Conservation (phyloP, 1,140 invertebrate genomes). For the Cylas formicarius region DNA sequence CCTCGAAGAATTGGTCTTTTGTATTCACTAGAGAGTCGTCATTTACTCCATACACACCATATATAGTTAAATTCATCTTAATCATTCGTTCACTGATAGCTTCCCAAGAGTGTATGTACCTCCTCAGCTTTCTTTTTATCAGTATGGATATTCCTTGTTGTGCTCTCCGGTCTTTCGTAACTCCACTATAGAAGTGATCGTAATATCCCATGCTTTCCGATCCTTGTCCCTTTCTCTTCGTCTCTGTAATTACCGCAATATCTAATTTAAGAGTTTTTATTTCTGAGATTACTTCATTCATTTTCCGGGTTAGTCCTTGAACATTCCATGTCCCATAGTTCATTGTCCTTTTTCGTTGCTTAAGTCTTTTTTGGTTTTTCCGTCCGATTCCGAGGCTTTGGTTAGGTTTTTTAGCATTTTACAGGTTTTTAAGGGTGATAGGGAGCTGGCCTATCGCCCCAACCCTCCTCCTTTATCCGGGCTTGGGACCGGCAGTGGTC, state of each 20-base stretch:
- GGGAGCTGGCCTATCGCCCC: background rate
- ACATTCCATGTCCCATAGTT: slow-evolving; percentile 5
- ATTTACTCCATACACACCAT: too few species aligned
- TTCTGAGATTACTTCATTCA: slow-evolving; percentile 5
- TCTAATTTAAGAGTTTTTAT: background rate
- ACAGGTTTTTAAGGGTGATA: background rate
- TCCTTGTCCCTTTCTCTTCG: slow-evolving; percentile 10
- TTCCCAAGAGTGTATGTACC: too few species aligned
- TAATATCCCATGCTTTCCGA: slow-evolving; percentile 12
- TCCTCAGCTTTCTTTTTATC: too few species aligned
- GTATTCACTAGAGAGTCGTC: too few species aligned
- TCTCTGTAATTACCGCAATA: slow-evolving; percentile 2
- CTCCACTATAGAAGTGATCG: slow-evolving; percentile 15
- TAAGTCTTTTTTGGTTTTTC: background rate
- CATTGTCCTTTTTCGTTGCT: slow-evolving; percentile 11
- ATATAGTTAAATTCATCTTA: too few species aligned
- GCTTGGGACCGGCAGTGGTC: too few species aligned
- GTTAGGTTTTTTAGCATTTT: slow-evolving; percentile 6
- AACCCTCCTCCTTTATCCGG: too few species aligned
- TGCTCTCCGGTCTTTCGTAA: slow-evolving; percentile 7
- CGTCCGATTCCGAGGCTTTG: too few species aligned
- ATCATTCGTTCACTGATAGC: too few species aligned
- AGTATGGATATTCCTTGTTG: slow-evolving; percentile 11
- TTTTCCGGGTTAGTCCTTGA: background rate
- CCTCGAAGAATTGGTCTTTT: too few species aligned